Base-by-base conservation (phyloP, 2,888 invertebrate genomes). In the Dexiosoma caninum region DNA sequence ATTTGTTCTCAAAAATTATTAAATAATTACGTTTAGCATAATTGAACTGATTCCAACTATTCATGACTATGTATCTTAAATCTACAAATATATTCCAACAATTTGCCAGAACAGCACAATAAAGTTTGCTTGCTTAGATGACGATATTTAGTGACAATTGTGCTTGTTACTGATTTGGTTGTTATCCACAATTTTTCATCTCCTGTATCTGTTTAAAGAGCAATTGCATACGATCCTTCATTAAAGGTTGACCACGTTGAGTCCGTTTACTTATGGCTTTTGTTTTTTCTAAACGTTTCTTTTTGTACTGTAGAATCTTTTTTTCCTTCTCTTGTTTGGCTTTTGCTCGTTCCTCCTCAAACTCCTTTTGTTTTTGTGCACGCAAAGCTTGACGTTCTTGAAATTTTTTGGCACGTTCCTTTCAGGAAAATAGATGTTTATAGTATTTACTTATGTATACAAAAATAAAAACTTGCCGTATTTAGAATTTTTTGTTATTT, bases 221-320 rank as follows among this genome's bases (percentile, higher is more conserved):
- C 86, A 95, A 88, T 89, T 96, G 94, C 86, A 97, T 91, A 84
- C 96, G 92, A 67, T 94, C 94, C 76, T 94, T 95, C 96, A 97
- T 96, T 1, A 96, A 91, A 0, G 97, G 97, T 86, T 97, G 97
- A 0, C 97, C 97, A 85, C 93, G 95, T 84, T 93, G 94, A 0
- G 95, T 97, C 87, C 93, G 95, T 87, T 94, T 94, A 57, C 93
- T 94, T 46, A 96, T 89, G 82, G 93, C 94, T 89, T 94, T 95
- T 81, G 92, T 94, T 75, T 92, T 93, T 59, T 94, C 93, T 55
- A 92, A 91, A 84, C 94, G 95, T 84, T 94, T 94, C 86, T 93
- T 92, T 84, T 93, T 94, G 85, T 95, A 95, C 82, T 92, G 92
- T 83, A 92, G 91, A 42, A 94, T 85, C 10, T 95, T 94, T 85